Conservation (phyloP, 2,113 vertebrate genomes). For the Neolamprologus longior region DNA sequence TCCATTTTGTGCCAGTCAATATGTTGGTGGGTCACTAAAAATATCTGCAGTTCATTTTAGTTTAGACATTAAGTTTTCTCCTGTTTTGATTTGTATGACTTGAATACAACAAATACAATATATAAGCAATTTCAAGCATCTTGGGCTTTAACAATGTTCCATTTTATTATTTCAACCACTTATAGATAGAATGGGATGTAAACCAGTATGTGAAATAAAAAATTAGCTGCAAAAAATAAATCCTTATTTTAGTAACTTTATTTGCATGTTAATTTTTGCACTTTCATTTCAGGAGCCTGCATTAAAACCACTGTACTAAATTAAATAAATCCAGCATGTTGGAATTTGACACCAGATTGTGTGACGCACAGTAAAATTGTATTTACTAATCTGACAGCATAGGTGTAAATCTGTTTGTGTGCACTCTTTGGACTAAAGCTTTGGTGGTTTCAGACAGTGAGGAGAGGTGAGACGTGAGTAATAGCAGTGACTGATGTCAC, state of each 20-base stretch:
- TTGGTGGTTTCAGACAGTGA: constrained; percentile 46
- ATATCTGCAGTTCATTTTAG: neutral
- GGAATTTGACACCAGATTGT: neutral
- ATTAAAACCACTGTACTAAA: neutral
- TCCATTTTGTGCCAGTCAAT: neutral
- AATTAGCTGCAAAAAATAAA: neutral
- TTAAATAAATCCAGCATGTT: neutral
- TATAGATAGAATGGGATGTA: neutral
- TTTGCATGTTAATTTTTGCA: neutral
- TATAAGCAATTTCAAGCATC: neutral
- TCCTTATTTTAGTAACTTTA: neutral
- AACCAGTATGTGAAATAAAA: neutral
- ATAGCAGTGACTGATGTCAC: constrained; percentile 54
- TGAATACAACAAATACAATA: neutral
- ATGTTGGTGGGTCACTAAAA: neutral
- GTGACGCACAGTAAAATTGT: neutral
- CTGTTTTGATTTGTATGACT: neutral
- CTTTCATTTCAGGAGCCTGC: neutral
- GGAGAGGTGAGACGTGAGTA: constrained; percentile 57
- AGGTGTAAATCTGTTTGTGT: neutral
- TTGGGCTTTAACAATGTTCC: neutral
- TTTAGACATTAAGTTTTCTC: neutral
- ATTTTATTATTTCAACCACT: neutral
- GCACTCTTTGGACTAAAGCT: neutral
- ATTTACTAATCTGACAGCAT: neutral